These are phyloP conservation scores for Struthidea cinerea DNA, from an alignment of 2,113 vertebrate genomes.

Conservation along the genomic window DNA sequence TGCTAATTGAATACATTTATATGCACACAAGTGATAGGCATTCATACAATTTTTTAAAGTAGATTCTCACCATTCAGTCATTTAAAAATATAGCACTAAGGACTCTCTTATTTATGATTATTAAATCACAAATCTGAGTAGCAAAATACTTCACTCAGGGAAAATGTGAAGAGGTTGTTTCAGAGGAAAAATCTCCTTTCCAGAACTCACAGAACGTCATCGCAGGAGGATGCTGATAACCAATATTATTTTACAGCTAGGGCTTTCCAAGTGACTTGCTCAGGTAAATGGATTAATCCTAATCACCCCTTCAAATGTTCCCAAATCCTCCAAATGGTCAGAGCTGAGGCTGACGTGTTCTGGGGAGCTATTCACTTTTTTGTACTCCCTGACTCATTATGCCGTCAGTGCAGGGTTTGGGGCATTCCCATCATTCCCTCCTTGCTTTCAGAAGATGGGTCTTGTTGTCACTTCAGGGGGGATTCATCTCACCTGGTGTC, in stretches of 20 bases:
- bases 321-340: neutral
- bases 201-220: neutral
- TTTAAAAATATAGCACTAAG: constrained; percentile 62
- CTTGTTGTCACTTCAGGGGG: neutral
- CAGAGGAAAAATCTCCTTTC: constrained; percentile 35
- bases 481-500: neutral
- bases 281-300: constrained; percentile 26
- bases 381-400: fast-evolving
- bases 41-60: constrained; percentile 64
- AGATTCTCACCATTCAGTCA: constrained; percentile 64
- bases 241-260: constrained; percentile 6
- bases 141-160: constrained; percentile 61
- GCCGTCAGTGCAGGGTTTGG: neutral
- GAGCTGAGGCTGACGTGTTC: neutral
- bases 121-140: constrained; percentile 65
- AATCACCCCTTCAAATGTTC: neutral
- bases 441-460: neutral
- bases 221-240: neutral
- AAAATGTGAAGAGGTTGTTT: constrained; percentile 42
- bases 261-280: neutral
- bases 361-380: neutral
- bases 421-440: neutral
- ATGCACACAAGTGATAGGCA: constrained; percentile 64
- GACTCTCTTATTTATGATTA: constrained; percentile 66
- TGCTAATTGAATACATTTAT: constrained; percentile 68